These are phyloP conservation scores for Carcina quercana DNA, from an alignment of 2,888 invertebrate genomes.

Conservation along the genomic window DNA sequence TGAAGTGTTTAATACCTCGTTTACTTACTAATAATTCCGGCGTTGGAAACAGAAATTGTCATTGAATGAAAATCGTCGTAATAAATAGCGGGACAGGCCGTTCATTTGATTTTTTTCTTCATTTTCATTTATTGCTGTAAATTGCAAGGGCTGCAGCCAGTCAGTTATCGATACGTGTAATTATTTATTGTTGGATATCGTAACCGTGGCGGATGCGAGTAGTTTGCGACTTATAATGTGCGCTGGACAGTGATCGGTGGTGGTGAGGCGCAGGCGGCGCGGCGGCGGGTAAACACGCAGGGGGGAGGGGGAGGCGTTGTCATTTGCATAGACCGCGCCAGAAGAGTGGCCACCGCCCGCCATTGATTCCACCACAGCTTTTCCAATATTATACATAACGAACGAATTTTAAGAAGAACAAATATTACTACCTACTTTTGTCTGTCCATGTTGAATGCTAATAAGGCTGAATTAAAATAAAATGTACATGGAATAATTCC, in stretches of 20 bases:
- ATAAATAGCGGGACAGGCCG: neutral
- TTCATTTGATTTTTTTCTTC: constrained; percentile 22
- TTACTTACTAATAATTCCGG: constrained; percentile 31
- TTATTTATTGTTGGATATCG: constrained; percentile 62
- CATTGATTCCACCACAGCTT: too few species aligned
- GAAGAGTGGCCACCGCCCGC: constrained; percentile 39
- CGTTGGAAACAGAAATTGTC: constrained; percentile 17
- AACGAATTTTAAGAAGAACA: too few species aligned
- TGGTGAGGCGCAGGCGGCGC: too few species aligned
- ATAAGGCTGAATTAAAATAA: too few species aligned
- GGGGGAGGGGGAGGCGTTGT: too few species aligned
- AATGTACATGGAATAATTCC: too few species aligned
- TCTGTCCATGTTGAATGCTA: too few species aligned
- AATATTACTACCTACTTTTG: too few species aligned
- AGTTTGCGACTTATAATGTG: constrained; percentile 65
- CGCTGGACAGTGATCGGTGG: constrained; percentile 56
- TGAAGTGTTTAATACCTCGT: constrained; percentile 40
- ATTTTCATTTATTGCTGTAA: constrained; percentile 40
- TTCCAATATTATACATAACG: too few species aligned
- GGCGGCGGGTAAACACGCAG: constrained; percentile 55
- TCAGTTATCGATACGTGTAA: constrained; percentile 60
- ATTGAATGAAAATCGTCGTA: neutral
- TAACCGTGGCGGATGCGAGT: constrained; percentile 64
- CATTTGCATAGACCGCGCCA: constrained; percentile 68
- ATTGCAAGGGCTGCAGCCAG: constrained; percentile 33